Conservation (phyloP, 1,140 invertebrate species). For the Octopus sinensis region DNA sequence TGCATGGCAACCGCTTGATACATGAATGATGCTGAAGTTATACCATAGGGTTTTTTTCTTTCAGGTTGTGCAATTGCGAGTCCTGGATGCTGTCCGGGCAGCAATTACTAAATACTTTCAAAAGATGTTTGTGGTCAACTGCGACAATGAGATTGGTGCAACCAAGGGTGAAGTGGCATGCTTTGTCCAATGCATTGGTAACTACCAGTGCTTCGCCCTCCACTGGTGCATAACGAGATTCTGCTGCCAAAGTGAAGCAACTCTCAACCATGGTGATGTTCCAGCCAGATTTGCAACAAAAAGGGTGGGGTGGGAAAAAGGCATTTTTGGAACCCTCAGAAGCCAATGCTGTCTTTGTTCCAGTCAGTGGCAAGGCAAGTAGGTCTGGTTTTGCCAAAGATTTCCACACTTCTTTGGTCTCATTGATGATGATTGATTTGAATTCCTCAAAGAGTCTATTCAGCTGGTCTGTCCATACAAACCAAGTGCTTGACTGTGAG, state of each 20-base stretch:
- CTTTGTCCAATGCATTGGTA: conserved; percentile 24
- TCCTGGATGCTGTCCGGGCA: too few relatives aligned
- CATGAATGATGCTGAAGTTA: too few relatives aligned
- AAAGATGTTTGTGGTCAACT: conserved; percentile 34
- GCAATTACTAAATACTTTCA: conserved; percentile 11
- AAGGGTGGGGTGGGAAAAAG: conserved; percentile 15
- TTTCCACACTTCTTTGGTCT: conserved; percentile 21
- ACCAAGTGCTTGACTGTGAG: too few relatives aligned
- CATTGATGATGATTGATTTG: neutral
- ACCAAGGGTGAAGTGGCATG: conserved; percentile 22
- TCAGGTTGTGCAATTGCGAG: too few relatives aligned
- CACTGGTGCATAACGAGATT: conserved; percentile 35
- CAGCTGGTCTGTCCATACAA: too few relatives aligned
- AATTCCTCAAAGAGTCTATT: too few relatives aligned
- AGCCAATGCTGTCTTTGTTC: neutral
- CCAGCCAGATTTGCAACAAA: conserved; percentile 26
- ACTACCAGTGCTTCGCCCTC: conserved; percentile 37
- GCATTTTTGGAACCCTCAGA: conserved; percentile 20
- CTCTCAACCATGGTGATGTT: conserved; percentile 37
- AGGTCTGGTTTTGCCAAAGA: conserved; percentile 24
- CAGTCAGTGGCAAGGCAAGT: neutral
- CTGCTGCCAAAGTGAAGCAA: conserved; percentile 34
- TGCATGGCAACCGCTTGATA: too few relatives aligned
- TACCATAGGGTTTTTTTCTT: too few relatives aligned
- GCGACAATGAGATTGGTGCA: conserved; percentile 30